A percentile compares a stretch with the other conserved stretches of the same genome.
These are phyloP conservation scores for Rana temporaria DNA, from an alignment of 2,113 vertebrate species.

Conservation along the genomic window DNA sequence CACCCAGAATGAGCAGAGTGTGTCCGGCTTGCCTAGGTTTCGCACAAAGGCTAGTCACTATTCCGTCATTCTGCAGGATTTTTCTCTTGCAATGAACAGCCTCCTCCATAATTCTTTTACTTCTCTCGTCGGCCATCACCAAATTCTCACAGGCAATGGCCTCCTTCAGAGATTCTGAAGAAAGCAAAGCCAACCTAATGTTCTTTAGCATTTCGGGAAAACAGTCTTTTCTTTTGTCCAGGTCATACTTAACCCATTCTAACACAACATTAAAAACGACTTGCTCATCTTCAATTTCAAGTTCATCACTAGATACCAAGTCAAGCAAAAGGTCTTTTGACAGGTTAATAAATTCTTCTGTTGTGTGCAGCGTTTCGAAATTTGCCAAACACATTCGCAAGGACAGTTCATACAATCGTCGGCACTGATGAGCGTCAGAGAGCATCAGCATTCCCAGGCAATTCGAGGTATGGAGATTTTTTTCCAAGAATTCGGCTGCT, in stretches of 20 bases:
- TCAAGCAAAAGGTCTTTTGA: slow-evolving; percentile 89
- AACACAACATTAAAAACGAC: slow-evolving; percentile 88
- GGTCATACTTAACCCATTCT: slow-evolving; percentile 86
- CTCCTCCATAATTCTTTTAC: slow-evolving; percentile 84
- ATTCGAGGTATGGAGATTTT: slow-evolving; percentile 89
- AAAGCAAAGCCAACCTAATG: slow-evolving; percentile 88
- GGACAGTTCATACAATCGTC: slow-evolving; percentile 86
- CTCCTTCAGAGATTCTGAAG: slow-evolving; percentile 85
- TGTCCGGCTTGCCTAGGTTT: slow-evolving; percentile 92
- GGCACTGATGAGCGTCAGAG: slow-evolving; percentile 93
- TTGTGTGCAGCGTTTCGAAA: slow-evolving; percentile 85
- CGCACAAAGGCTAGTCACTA: slow-evolving; percentile 89
- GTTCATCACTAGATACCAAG: slow-evolving; percentile 90
- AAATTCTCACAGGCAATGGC: slow-evolving; percentile 86
- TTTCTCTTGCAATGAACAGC: slow-evolving; percentile 88
- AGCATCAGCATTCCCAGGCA: slow-evolving; percentile 94
- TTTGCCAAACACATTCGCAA: slow-evolving; percentile 94
- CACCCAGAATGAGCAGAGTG: slow-evolving; percentile 89
- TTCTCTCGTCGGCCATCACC: slow-evolving; percentile 83
- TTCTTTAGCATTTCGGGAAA: slow-evolving; percentile 85
- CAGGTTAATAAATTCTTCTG: slow-evolving; percentile 88
- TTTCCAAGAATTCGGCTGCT: slow-evolving; percentile 90
- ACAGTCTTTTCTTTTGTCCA: slow-evolving; percentile 76
- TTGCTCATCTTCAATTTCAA: slow-evolving; percentile 92
- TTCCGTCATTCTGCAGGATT: slow-evolving; percentile 87